phyloP scores from a whole-genome alignment of 2,888 invertebrate genomes.

The Aporophyla lueneburgensis region DNA sequence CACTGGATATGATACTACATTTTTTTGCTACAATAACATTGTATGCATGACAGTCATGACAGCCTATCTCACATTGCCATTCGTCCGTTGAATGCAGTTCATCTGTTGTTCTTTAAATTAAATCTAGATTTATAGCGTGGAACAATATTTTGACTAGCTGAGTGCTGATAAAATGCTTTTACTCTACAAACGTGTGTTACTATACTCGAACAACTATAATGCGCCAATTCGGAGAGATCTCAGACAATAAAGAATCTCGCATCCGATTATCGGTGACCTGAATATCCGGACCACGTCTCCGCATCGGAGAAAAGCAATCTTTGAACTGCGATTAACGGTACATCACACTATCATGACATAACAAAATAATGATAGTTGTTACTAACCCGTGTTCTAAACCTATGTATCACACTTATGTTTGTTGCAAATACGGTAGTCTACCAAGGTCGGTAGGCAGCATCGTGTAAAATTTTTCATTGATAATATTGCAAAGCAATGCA shows the following conservation, averaged over 20 bases:
- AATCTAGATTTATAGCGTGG: not conserved
- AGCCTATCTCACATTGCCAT: not conserved
- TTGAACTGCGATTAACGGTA: not conserved
- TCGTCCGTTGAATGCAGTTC: not conserved
- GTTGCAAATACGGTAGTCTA: conserved; percentile 45
- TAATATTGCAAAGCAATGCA: conserved; percentile 15
- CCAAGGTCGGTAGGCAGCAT: conserved; percentile 40
- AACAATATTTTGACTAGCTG: not conserved
- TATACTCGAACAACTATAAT: not conserved
- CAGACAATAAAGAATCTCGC: not conserved
- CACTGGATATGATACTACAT: not conserved
- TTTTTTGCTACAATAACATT: conserved; percentile 11
- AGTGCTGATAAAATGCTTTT: not conserved
- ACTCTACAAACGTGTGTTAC: not conserved
- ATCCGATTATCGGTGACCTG: conserved; percentile 12
- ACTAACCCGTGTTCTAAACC: conserved; percentile 9
- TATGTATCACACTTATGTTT: conserved; percentile 32
- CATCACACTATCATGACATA: conserved; percentile 7
- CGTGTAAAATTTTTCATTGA: conserved; percentile 50
- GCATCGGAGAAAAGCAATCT: not conserved
- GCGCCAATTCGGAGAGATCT: not conserved
- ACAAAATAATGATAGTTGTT: conserved; percentile 31
- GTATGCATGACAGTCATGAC: not conserved
- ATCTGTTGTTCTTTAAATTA: not conserved
- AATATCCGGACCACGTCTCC: not conserved